These are phyloP conservation scores for Tympanoctomys barrerae DNA, from an alignment of 2,797 vertebrate species.

Conservation along the genomic window DNA sequence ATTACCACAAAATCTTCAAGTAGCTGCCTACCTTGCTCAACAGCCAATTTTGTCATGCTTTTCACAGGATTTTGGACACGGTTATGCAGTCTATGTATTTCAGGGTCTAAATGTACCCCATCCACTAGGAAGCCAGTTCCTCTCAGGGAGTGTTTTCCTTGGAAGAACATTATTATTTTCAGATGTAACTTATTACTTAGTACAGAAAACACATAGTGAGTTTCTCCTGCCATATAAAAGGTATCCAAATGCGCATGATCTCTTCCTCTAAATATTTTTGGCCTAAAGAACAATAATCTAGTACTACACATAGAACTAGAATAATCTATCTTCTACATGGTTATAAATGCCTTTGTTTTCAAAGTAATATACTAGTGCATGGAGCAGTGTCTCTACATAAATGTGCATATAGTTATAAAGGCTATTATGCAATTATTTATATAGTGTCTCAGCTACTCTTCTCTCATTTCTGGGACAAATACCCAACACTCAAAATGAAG, in stretches of 20 bases:
- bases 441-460: not conserved
- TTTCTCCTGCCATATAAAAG: not conserved
- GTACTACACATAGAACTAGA: not conserved
- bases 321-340: not conserved
- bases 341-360: not conserved
- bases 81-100: not conserved
- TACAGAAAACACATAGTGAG: not conserved
- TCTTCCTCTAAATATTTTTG: not conserved
- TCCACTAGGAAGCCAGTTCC: not conserved
- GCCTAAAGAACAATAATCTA: not conserved
- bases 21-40: not conserved
- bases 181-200: not conserved
- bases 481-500: too few species aligned
- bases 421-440: not conserved
- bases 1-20: conserved; percentile 36
- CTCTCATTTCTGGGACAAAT: too few species aligned
- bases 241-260: not conserved
- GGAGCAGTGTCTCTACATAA: not conserved
- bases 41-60: not conserved
- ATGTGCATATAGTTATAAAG: not conserved
- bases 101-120: not conserved
- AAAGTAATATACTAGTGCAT: not conserved
- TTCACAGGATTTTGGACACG: not conserved
- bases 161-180: not conserved
- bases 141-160: not conserved